Evolutionary conservation across 2,888 invertebrate genomes (phyloP).

Genomic region (Cosmia pyralina): DNA sequence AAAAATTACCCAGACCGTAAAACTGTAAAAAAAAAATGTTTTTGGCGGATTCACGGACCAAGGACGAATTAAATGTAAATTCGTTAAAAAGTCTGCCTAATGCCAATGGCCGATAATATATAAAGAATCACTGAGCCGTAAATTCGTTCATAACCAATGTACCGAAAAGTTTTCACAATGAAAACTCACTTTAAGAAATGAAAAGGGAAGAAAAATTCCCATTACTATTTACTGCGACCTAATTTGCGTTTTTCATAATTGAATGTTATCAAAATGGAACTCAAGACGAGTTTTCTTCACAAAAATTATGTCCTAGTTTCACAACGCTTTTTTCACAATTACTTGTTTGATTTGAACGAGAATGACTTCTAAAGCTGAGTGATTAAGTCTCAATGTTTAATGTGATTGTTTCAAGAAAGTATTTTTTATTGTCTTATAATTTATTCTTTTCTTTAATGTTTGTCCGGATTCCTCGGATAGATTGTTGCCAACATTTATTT

Average conservation of each 20-base stretch:
- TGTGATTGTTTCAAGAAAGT: constrained; percentile 46
- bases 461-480: constrained; percentile 23
- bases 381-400: constrained; percentile 43
- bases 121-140: constrained; percentile 71
- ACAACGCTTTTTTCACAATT: constrained; percentile 65
- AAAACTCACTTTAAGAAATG: constrained; percentile 61
- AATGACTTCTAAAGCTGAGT: constrained; percentile 59
- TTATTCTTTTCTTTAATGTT: constrained; percentile 56
- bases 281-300: constrained; percentile 69
- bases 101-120: constrained; percentile 69
- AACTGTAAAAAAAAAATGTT: too few species aligned
- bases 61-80: constrained; percentile 60
- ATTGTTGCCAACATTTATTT: constrained; percentile 23
- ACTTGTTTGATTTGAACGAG: constrained; percentile 68
- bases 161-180: constrained; percentile 72
- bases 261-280: constrained; percentile 79
- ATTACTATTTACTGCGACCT: constrained; percentile 67
- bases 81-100: constrained; percentile 64
- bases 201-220: constrained; percentile 53
- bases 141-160: constrained; percentile 78
- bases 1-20: too few species aligned
- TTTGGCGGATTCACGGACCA: not conserved
- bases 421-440: constrained; percentile 59
- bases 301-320: constrained; percentile 71
- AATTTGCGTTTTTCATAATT: constrained; percentile 81